Evolutionary conservation across 1,140 invertebrate genomes (phyloP), one percentile per base, ranked within the genome.

Genomic region (Leptonema lineaticorne): DNA sequence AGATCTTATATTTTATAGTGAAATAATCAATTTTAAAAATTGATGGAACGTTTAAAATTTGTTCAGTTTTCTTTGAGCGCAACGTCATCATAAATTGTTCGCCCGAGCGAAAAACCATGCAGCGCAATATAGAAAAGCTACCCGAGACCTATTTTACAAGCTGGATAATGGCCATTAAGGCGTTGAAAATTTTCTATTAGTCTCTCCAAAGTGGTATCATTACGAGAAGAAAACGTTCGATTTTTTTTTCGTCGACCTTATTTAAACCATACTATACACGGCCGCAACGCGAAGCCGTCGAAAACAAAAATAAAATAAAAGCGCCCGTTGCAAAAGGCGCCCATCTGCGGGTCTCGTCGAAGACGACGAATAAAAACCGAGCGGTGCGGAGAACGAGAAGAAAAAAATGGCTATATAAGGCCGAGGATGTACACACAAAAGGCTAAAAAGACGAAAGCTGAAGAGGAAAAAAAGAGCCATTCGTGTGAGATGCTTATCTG

Each of bases 401-500:
- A n/a, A n/a, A n/a, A n/a, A n/a, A n/a, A n/a, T n/a, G n/a, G n/a
- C n/a, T n/a, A n/a, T n/a, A n/a, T n/a, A n/a, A n/a, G n/a, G n/a
- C n/a, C n/a, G n/a, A n/a, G n/a, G n/a, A n/a, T n/a, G n/a, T n/a
- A n/a, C n/a, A n/a, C n/a, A n/a, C n/a, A n/a, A n/a, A n/a, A n/a
- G n/a, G n/a, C n/a, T n/a, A n/a, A n/a, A n/a, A n/a, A n/a, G n/a
- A n/a, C n/a, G n/a, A n/a, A n/a, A n/a, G n/a, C n/a, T n/a, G n/a
- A n/a, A n/a, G n/a, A n/a, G n/a, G n/a, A 41, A 41, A 41, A 41
- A 41, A 41, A 16, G 37, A 41, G 37, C 37, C 37, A 41, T 41
- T 41, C 37, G 37, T 41, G 37, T 41, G 37, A 41, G 37, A 41
- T 41, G 37, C 37, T 41, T 41, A 41, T 41, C 37, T 41, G 37